These are phyloP conservation scores for Xiphophorus couchianus DNA, from an alignment of 2,113 vertebrate species.

Conservation along the genomic window DNA sequence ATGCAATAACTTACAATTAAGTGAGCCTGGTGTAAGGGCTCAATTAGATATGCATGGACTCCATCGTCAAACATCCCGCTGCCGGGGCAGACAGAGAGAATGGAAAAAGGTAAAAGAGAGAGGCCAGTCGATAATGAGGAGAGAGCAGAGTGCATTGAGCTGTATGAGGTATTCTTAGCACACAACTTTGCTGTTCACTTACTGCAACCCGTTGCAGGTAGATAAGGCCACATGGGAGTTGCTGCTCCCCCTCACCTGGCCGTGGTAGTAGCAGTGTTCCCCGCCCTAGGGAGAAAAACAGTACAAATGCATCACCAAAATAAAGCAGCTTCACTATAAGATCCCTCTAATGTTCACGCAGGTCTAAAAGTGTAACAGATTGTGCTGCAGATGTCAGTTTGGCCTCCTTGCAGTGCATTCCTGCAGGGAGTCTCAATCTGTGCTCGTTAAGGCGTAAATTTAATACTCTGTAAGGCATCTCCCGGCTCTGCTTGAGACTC, in stretches of 20 bases:
- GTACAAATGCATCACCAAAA: conserved; percentile 44
- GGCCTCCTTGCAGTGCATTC: conserved; percentile 17
- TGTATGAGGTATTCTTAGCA: conserved; percentile 35
- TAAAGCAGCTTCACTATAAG: conserved; percentile 1
- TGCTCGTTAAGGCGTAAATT: conserved; percentile 40
- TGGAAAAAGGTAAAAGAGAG: conserved; percentile 49
- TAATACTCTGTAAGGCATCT: conserved; percentile 31
- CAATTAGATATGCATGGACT: conserved; percentile 88
- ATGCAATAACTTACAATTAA: conserved; percentile 83
- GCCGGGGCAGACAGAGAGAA: conserved; percentile 18
- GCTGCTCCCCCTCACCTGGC: conserved; percentile 87
- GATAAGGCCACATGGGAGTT: conserved; percentile 90
- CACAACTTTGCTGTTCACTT: conserved; percentile 73
- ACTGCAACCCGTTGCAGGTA: conserved; percentile 97
- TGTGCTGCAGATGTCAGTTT: conserved; percentile 44
- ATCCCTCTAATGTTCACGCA: not conserved
- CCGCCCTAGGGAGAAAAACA: conserved; percentile 85
- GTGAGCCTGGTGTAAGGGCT: conserved; percentile 87
- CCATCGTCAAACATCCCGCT: conserved; percentile 97
- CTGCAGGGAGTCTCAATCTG: conserved; percentile 18
- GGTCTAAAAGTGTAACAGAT: conserved; percentile 41
- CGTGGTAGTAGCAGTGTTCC: conserved; percentile 98
- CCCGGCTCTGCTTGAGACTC: conserved; percentile 62
- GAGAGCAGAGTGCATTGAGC: conserved; percentile 25
- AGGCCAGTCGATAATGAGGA: conserved; percentile 52